Conservation (phyloP, 2,113 vertebrate species). For the Ptyas mucosa region DNA sequence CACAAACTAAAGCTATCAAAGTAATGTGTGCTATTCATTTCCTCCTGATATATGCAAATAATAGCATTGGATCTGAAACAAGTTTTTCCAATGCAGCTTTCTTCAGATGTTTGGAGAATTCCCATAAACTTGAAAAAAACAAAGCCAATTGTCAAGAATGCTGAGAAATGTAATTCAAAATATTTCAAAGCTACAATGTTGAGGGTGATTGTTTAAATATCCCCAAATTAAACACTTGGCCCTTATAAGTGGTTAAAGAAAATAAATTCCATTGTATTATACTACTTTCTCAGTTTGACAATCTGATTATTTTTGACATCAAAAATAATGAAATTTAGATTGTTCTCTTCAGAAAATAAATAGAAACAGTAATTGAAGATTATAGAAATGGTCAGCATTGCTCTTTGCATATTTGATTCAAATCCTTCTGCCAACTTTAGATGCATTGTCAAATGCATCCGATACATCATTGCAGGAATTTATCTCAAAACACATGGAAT, state of each 20-base stretch:
- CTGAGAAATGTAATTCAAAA: background rate
- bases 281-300: background rate
- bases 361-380: conserved; percentile 26
- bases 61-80: background rate
- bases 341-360: background rate
- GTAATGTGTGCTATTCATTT: background rate
- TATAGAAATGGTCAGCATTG: conserved; percentile 6
- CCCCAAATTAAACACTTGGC: background rate
- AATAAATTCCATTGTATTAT: background rate
- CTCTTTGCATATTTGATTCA: background rate
- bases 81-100: background rate
- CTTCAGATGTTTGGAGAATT: background rate
- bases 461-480: background rate
- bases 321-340: background rate
- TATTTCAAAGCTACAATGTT: background rate
- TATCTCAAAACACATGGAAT: background rate
- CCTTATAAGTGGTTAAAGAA: background rate
- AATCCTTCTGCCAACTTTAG: background rate
- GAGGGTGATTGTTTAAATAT: background rate
- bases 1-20: background rate
- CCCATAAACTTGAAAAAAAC: background rate
- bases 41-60: background rate
- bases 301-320: background rate
- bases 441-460: background rate
- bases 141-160: background rate